phyloP scores from a whole-genome alignment of 2,113 vertebrate species.

The Microcebus jonahi region DNA sequence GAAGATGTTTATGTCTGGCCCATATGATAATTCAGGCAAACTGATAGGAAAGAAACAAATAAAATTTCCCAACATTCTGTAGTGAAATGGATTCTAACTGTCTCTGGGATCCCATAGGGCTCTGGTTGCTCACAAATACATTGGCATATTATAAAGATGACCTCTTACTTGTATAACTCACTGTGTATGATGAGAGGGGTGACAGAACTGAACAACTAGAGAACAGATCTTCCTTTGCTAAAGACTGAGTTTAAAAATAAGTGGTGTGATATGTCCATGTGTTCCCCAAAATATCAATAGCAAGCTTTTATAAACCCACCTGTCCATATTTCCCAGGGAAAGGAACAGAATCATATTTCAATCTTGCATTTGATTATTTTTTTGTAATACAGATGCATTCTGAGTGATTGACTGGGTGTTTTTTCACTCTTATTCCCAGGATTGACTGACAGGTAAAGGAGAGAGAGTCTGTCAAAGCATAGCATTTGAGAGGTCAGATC shows the following conservation, averaged over 20 bases:
- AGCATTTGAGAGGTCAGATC: constrained; percentile 59
- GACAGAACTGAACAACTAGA: neutral
- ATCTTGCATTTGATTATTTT: constrained; percentile 45
- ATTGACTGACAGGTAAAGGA: constrained; percentile 61
- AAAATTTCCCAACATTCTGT: neutral
- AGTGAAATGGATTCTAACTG: neutral
- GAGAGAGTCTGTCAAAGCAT: constrained; percentile 60
- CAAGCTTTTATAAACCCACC: neutral
- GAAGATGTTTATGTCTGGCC: neutral
- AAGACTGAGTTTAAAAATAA: neutral
- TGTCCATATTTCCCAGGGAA: neutral
- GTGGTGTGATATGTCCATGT: neutral
- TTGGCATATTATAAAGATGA: neutral
- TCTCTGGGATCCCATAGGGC: neutral
- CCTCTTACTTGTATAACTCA: neutral
- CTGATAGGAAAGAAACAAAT: neutral
- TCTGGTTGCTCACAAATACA: neutral
- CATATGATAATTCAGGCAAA: neutral
- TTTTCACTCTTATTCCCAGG: constrained; percentile 48
- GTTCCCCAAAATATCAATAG: neutral
- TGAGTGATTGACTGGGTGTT: constrained; percentile 57
- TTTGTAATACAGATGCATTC: constrained; percentile 59
- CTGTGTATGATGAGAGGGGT: neutral
- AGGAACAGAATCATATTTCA: constrained; percentile 5
- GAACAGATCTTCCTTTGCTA: neutral